Evolutionary conservation across 2,797 vertebrate genomes (phyloP).

Genomic region (Discoglossus pictus): DNA sequence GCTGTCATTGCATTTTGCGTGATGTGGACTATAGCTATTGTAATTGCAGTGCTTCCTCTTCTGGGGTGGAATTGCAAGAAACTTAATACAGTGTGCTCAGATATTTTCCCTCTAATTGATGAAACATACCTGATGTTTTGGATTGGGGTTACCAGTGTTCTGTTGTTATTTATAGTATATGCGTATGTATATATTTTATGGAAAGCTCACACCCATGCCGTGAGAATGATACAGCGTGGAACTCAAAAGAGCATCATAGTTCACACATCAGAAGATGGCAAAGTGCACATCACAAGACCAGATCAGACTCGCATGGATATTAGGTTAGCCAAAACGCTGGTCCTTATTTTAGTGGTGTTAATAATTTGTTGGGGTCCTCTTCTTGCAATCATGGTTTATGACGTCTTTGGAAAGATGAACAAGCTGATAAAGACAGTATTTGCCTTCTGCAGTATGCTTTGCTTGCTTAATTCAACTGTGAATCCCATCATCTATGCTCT

Average conservation of each 20-base stretch:
- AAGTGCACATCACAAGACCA: conserved; percentile 89
- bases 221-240: conserved; percentile 93
- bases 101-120: conserved; percentile 97
- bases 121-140: conserved; percentile 98
- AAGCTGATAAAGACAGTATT: conserved; percentile 97
- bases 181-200: conserved; percentile 99
- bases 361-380: conserved; percentile 98
- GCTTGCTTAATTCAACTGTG: conserved; percentile 96
- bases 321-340: conserved; percentile 96
- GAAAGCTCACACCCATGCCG: conserved; percentile 96
- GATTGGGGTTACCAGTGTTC: conserved; percentile 92
- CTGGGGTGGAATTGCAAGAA: conserved; percentile 99
- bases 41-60: conserved; percentile 94
- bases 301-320: conserved; percentile 99
- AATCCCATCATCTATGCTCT: conserved; percentile 98
- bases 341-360: conserved; percentile 95
- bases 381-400: conserved; percentile 97
- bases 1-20: conserved; percentile 96
- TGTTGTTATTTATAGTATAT: conserved; percentile 96
- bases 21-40: conserved; percentile 97
- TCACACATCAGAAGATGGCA: conserved; percentile 91
- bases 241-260: conserved; percentile 97
- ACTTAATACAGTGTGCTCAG: conserved; percentile 91
- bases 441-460: conserved; percentile 98
- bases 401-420: conserved; percentile 97